These are phyloP conservation scores for Meganola albula DNA, from an alignment of 2,888 invertebrate genomes.

Conservation along the genomic window DNA sequence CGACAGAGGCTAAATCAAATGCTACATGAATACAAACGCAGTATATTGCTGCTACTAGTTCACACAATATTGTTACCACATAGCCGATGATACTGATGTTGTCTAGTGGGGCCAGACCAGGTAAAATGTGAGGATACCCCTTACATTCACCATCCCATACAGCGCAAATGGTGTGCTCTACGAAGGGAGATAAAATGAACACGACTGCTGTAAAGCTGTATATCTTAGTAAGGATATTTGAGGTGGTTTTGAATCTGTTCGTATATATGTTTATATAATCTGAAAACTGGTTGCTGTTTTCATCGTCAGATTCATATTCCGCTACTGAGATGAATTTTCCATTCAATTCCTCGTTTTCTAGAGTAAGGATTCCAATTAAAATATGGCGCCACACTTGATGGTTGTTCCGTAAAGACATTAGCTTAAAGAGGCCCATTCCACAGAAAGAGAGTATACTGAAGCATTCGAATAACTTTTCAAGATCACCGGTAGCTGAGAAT, in stretches of 20 bases:
- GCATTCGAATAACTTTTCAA: slow-evolving; percentile 45
- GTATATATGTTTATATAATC: slow-evolving; percentile 36
- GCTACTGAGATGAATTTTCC: slow-evolving; percentile 15
- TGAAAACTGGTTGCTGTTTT: slow-evolving; percentile 20
- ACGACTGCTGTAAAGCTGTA: slow-evolving; percentile 43
- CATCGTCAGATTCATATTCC: slow-evolving; percentile 32
- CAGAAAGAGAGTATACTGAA: slow-evolving; percentile 53
- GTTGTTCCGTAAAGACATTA: slow-evolving; percentile 35
- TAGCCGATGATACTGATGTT: slow-evolving; percentile 33
- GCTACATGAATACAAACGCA: slow-evolving; percentile 47
- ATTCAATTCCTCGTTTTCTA: slow-evolving; percentile 40
- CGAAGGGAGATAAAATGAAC: slow-evolving; percentile 48
- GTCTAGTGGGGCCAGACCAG: slow-evolving; percentile 48
- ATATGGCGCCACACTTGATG: slow-evolving; percentile 39
- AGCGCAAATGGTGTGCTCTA: slow-evolving; percentile 36
- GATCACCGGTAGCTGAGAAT: slow-evolving; percentile 34
- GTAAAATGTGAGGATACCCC: slow-evolving; percentile 49
- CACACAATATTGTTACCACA: slow-evolving; percentile 33
- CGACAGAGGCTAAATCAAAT: slow-evolving; percentile 50
- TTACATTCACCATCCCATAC: slow-evolving; percentile 18
- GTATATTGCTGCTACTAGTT: slow-evolving; percentile 42
- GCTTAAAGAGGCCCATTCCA: slow-evolving; percentile 50
- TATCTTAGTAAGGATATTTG: slow-evolving; percentile 34
- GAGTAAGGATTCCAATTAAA: slow-evolving; percentile 28
- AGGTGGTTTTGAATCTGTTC: slow-evolving; percentile 32